Percentiles rank a stretch among this genome's conserved stretches.
Evolutionary conservation across 2,113 vertebrate species (phyloP).

Genomic region (Grantiella picta): DNA sequence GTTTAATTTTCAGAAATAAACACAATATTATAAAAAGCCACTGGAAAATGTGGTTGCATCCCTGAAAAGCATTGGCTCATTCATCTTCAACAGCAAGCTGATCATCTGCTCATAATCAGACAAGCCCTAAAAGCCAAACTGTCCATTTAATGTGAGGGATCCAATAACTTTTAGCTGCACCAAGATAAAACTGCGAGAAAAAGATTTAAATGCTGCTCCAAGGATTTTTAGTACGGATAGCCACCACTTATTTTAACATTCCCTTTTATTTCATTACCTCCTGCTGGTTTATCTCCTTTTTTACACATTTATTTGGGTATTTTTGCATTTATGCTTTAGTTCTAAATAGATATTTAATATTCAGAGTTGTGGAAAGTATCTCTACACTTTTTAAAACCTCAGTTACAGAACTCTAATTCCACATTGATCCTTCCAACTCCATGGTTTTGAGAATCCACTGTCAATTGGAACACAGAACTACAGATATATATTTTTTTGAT

Average conservation of each 20-base stretch:
- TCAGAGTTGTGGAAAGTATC: not conserved
- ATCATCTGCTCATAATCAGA: not conserved
- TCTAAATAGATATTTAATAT: not conserved
- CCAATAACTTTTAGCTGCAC: not conserved
- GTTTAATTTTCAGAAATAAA: not conserved
- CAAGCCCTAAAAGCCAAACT: not conserved
- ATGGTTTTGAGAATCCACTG: not conserved
- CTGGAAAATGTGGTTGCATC: not conserved
- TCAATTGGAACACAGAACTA: not conserved
- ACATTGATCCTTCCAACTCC: not conserved
- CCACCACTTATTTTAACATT: not conserved
- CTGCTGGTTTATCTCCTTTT: not conserved
- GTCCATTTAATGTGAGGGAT: not conserved
- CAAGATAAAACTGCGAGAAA: not conserved
- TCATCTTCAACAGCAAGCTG: not conserved
- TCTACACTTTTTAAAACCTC: not conserved
- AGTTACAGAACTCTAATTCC: not conserved
- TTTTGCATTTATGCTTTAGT: not conserved
- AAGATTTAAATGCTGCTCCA: not conserved
- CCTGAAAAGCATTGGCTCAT: accelerated
- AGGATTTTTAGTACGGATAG: not conserved
- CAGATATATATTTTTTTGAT: not conserved
- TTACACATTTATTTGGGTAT: accelerated
- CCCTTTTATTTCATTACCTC: not conserved
- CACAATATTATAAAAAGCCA: not conserved